These are phyloP conservation scores for Ameiurus melas DNA, from an alignment of 2,113 vertebrate species.

Conservation along the genomic window DNA sequence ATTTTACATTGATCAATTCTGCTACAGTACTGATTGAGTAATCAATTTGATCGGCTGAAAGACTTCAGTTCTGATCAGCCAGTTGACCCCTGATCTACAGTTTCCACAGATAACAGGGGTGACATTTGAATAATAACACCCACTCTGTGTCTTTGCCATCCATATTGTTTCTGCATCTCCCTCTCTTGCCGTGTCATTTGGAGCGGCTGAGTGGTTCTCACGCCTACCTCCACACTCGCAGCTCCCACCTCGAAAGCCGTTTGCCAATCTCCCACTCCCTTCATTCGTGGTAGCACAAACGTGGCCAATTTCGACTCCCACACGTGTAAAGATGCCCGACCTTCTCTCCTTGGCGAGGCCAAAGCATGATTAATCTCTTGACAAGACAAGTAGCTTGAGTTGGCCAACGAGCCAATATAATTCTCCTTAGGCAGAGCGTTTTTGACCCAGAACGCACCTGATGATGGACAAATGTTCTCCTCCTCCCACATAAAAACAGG, in stretches of 20 bases:
- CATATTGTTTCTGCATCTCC: conserved; percentile 29
- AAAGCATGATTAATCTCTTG: conserved; percentile 73
- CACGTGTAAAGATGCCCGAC: conserved; percentile 65
- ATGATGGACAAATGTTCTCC: conserved; percentile 61
- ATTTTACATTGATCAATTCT: neutral
- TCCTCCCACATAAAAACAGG: conserved; percentile 33
- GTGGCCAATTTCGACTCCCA: conserved; percentile 62
- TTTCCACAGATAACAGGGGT: neutral
- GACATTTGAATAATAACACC: conserved; percentile 63
- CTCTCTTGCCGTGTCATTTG: conserved; percentile 44
- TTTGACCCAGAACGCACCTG: conserved; percentile 59
- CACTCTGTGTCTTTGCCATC: conserved; percentile 51
- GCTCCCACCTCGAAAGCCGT: conserved; percentile 51
- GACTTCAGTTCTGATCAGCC: neutral
- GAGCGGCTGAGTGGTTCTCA: conserved; percentile 38
- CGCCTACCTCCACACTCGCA: conserved; percentile 62
- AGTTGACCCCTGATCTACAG: conserved; percentile 7
- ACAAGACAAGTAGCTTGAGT: conserved; percentile 70
- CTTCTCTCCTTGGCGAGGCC: conserved; percentile 64
- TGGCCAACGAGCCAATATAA: conserved; percentile 63
- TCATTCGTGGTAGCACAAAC: conserved; percentile 49
- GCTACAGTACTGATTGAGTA: neutral
- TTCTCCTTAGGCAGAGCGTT: conserved; percentile 62
- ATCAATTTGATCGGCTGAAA: neutral
- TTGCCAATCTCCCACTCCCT: conserved; percentile 48